Evolutionary conservation across 2,113 vertebrate species (phyloP).

Genomic region (Murina feae): DNA sequence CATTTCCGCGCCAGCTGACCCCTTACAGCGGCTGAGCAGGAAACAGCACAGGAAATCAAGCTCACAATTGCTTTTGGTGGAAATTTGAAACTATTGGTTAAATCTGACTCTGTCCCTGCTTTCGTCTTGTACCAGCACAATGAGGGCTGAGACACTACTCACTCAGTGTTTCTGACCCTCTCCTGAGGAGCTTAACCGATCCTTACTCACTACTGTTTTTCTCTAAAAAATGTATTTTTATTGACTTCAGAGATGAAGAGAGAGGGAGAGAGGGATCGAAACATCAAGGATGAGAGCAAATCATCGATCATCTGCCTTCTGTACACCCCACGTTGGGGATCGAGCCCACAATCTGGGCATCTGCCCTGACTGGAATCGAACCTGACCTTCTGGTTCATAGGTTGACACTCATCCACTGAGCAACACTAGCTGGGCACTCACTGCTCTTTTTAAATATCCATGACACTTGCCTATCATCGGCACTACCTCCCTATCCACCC

Average conservation of each 20-base stretch:
- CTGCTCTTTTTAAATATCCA: not conserved
- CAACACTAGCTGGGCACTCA: not conserved
- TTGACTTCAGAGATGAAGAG: too few species aligned
- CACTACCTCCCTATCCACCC: not conserved
- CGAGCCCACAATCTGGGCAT: too few species aligned
- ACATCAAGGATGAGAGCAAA: too few species aligned
- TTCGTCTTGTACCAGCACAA: not conserved
- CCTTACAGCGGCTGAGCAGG: not conserved
- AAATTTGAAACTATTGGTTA: not conserved
- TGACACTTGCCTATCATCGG: not conserved
- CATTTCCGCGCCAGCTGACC: not conserved
- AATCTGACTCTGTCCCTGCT: not conserved
- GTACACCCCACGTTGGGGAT: too few species aligned
- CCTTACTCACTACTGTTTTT: not conserved
- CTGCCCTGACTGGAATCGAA: too few species aligned
- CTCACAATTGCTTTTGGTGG: not conserved
- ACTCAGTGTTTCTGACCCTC: not conserved
- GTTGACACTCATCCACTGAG: too few species aligned
- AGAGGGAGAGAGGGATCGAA: too few species aligned
- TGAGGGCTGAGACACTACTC: too few species aligned
- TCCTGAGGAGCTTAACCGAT: not conserved
- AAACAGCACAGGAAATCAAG: constrained; percentile 28
- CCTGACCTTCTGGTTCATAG: too few species aligned
- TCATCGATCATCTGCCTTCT: too few species aligned
- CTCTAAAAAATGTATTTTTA: too few species aligned